Evolutionary conservation across 2,797 vertebrate species (phyloP).

Genomic region (Paguma larvata): DNA sequence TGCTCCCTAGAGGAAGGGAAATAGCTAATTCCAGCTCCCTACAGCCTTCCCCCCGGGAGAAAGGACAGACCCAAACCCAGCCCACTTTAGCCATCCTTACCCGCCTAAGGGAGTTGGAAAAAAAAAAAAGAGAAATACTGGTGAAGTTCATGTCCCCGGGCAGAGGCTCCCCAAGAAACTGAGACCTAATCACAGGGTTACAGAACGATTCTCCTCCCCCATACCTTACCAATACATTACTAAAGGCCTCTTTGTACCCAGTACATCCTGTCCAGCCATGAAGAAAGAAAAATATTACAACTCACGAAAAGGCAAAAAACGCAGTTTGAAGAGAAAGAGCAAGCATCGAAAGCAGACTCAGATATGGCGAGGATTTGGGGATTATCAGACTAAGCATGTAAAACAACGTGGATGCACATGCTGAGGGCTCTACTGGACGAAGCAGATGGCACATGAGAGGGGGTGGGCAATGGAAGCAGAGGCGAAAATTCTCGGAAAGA

Average conservation of each 20-base stretch:
- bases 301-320: not conserved
- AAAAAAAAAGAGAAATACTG: not conserved
- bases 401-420: not conserved
- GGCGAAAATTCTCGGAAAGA: not conserved
- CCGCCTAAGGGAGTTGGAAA: not conserved
- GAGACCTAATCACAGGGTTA: not conserved
- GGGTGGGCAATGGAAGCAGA: not conserved
- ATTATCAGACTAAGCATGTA: not conserved
- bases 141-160: not conserved
- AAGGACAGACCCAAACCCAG: not conserved
- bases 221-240: not conserved
- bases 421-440: not conserved
- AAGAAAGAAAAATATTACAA: not conserved
- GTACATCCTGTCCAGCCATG: not conserved
- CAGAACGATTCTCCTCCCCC: not conserved
- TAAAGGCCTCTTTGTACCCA: not conserved
- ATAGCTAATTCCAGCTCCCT: not conserved
- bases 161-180: not conserved
- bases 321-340: not conserved
- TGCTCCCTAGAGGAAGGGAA: not conserved
- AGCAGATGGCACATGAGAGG: not conserved
- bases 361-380: not conserved
- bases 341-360: not conserved
- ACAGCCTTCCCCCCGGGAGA: not conserved
- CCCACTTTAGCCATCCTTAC: not conserved